Base-by-base conservation (phyloP, 2,888 invertebrate species). In the Pogonocherus hispidulus region DNA sequence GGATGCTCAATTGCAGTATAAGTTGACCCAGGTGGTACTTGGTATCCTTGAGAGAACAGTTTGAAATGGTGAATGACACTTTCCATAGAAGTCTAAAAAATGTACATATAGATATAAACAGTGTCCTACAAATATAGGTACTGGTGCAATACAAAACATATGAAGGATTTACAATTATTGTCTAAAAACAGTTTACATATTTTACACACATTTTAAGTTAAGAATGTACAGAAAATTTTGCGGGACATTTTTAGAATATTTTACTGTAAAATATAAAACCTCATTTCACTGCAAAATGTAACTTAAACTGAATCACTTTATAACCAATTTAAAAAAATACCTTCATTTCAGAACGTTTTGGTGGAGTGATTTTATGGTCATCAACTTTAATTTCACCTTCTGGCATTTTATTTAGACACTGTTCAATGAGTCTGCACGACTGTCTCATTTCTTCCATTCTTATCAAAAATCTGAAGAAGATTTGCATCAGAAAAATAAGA, bases 371-470 rank as follows among this genome's bases (percentile, higher is more conserved):
- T 86, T 97, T 97, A 55, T 90, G 88, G 84, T 97, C 95, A 80
- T 97, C 96, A 0, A 91, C 89, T 83, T 90, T 92, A 41, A 93
- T 86, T 83, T 94, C 93, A 0, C 95, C 95, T 19, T 86, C 83
- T 0, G 96, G 96, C 91, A 97, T 95, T 76, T 92, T 88, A 82
- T 96, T 91, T 63, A 96, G 82, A 70, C 94, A 93, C 85, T 97
- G 96, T 59, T 90, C 88, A 16, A 97, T 89, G 71, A 97, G 94
- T 71, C 90, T 86, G 51, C 94, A 81, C 4, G 93, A 92, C 84
- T 97, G 92, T 8, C 96, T 88, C 90, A 95, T 89, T 84, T 94
- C 93, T 66, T 87, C 88, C 3, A 90, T 78, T 37, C 93, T 89
- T 55, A 91, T 86, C 72, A 94, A 85, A 81, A 93, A 90, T 66